A percentile compares a stretch with the other conserved stretches of the same genome.
Evolutionary conservation across 1,140 invertebrate species (phyloP).

Genomic region (Drosophila funebris): DNA sequence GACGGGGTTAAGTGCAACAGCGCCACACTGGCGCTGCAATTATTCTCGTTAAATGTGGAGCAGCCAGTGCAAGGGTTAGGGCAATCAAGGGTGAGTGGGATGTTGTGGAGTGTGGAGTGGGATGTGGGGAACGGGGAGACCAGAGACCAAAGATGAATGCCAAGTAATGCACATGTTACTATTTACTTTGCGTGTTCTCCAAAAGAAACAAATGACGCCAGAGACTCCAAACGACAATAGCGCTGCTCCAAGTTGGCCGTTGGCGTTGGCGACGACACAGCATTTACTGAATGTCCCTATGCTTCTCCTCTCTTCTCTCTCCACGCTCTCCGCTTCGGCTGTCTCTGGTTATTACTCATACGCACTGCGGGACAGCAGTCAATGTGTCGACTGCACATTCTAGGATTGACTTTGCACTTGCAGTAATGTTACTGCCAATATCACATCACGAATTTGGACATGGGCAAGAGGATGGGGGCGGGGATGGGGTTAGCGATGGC

Average conservation of each 20-base stretch:
- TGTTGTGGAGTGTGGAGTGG: too few species aligned
- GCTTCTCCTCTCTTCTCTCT: neutral
- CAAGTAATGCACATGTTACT: constrained; percentile 81
- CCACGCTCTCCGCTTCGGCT: constrained; percentile 14
- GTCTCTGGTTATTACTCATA: constrained; percentile 70
- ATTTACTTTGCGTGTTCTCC: constrained; percentile 73
- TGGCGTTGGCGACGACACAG: constrained; percentile 62
- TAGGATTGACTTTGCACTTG: constrained; percentile 37
- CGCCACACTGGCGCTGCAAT: constrained; percentile 78
- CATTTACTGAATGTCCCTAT: neutral
- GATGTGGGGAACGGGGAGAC: neutral
- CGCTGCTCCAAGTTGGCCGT: constrained; percentile 30
- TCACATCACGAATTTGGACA: neutral
- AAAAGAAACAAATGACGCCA: constrained; percentile 59
- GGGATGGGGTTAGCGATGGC: neutral
- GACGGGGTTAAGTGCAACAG: constrained; percentile 70
- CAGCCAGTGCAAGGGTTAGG: constrained; percentile 20
- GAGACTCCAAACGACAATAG: constrained; percentile 14
- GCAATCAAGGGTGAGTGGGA: neutral
- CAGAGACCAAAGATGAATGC: constrained; percentile 60
- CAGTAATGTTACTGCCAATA: constrained; percentile 40
- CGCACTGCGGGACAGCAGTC: constrained; percentile 62
- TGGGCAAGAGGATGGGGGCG: too few species aligned
- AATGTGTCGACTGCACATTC: constrained; percentile 54
- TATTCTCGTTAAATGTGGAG: constrained; percentile 79